Evolutionary conservation across 2,888 invertebrate species (phyloP).

Genomic region (Alsophila aescularia): DNA sequence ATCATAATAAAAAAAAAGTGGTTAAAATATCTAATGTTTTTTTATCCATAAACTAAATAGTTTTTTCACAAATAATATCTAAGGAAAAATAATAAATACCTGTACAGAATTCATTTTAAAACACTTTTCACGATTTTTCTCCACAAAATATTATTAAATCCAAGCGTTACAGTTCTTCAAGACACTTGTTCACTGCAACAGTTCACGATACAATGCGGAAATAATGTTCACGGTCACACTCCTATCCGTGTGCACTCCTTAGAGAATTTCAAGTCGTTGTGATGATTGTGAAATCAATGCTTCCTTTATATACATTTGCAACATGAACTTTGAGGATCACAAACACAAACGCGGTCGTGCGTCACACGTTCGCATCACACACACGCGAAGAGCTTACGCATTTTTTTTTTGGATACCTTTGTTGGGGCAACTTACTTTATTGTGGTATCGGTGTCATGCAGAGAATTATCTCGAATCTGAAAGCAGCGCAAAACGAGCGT

Average conservation of each 20-base stretch:
- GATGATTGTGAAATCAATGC: slow-evolving; percentile 82
- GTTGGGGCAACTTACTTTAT: slow-evolving; percentile 65
- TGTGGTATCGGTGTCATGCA: slow-evolving; percentile 68
- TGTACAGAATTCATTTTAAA: slow-evolving; percentile 67
- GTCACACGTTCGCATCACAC: slow-evolving; percentile 57
- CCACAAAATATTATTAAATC: too few relatives aligned
- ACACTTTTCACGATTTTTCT: slow-evolving; percentile 51
- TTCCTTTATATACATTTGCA: slow-evolving; percentile 82
- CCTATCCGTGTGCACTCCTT: slow-evolving; percentile 69
- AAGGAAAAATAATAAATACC: slow-evolving; percentile 44
- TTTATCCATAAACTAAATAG: not conserved
- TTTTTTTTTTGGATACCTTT: slow-evolving; percentile 72
- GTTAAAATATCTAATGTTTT: slow-evolving; percentile 2
- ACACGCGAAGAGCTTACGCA: slow-evolving; percentile 51
- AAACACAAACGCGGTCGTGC: slow-evolving; percentile 48
- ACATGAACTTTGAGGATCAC: slow-evolving; percentile 72
- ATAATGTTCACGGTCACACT: slow-evolving; percentile 67
- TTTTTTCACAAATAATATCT: not conserved
- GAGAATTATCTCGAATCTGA: slow-evolving; percentile 52
- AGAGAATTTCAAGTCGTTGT: slow-evolving; percentile 79
- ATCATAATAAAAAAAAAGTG: not conserved
- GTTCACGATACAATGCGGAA: slow-evolving; percentile 69
- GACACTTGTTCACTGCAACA: slow-evolving; percentile 44
- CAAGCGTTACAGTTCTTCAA: slow-evolving; percentile 20
- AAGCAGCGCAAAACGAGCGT: slow-evolving; percentile 50